Base-by-base conservation (phyloP, 2,113 vertebrate species). In the Tenebrosternarchus preto region DNA sequence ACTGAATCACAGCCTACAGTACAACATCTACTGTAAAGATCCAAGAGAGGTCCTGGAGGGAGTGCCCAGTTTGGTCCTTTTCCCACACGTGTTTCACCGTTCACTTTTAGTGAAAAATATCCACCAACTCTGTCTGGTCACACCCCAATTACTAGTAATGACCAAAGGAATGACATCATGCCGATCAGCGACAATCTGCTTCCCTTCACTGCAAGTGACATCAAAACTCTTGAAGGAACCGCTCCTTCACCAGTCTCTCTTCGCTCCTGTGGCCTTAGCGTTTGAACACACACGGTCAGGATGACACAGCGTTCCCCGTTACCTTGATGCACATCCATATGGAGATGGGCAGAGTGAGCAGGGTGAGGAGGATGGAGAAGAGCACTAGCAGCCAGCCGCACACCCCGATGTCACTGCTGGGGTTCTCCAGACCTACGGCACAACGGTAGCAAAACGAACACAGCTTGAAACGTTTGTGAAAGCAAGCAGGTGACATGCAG, bases 311-410 rank as follows among this genome's bases (percentile, higher is more conserved):
- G 43, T 1, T n/a, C 3, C 19, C 39, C 39, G 69, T 46, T 94
- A 98, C 97, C 96, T 98, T 98, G 83, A 98, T 95, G 91, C 96
- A 98, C 92, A 97, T 91, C 97, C 96, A 98, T 85, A 99, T 67
- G 5, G 97, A 98, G 39, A 98, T 0, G 0, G 97, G 97, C 73
- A 97, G 92, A 0, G 96, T 98, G 46, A 91, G 0, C 50, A 95
- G 0, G 1, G 91, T 93, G 73, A 98, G 85, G 1, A 96, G 0
- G 60, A 96, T 22, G 0, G 96, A 96, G 20, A 85, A 0, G 0
- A 71, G 0, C 39, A 98, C 94, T 91, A 99, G 86, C 78, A 96
- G 39, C 94, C 94, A 96, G 5, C 95, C 97, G 72, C 96, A 98
- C 0, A 89, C 0, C 1, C 96, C 96, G 0, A 97, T 92, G 80